phyloP scores from a whole-genome alignment of 2,113 vertebrate genomes.

The Sceloporus tristichus region DNA sequence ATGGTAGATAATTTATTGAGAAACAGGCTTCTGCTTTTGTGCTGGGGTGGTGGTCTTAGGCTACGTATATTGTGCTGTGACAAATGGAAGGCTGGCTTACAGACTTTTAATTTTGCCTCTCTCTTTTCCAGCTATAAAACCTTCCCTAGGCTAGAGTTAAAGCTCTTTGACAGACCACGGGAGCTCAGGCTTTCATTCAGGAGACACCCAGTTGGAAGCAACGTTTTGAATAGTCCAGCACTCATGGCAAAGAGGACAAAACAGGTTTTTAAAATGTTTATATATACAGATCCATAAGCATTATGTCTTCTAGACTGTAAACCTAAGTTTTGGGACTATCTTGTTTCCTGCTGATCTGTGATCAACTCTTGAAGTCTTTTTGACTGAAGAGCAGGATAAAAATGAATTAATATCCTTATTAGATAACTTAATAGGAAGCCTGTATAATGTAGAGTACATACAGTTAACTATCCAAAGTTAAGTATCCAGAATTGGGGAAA shows the following conservation, averaged over 20 bases:
- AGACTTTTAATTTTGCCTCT: not conserved
- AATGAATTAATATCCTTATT: not conserved
- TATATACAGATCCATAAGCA: too few relatives aligned
- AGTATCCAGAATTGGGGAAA: not conserved
- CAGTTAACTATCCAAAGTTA: too few relatives aligned
- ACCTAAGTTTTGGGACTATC: not conserved
- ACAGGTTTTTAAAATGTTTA: conserved; percentile 81
- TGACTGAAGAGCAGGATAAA: not conserved
- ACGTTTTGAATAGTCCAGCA: conserved; percentile 90
- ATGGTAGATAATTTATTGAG: not conserved
- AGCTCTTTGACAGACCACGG: conserved; percentile 91
- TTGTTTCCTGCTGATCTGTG: not conserved
- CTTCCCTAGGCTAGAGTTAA: conserved; percentile 88
- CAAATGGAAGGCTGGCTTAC: not conserved
- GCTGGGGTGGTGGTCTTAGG: not conserved
- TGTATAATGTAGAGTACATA: too few relatives aligned
- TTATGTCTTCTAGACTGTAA: not conserved
- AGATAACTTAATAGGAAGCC: too few relatives aligned
- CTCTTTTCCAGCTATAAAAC: conserved; percentile 86
- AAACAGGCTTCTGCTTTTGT: not conserved
- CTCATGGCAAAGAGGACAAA: conserved; percentile 97
- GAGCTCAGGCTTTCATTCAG: conserved; percentile 85
- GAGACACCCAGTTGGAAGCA: conserved; percentile 82
- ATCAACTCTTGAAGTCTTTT: not conserved
- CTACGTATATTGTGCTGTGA: not conserved